phyloP scores from a whole-genome alignment of 2,113 vertebrate species.

The Clarias gariepinus region DNA sequence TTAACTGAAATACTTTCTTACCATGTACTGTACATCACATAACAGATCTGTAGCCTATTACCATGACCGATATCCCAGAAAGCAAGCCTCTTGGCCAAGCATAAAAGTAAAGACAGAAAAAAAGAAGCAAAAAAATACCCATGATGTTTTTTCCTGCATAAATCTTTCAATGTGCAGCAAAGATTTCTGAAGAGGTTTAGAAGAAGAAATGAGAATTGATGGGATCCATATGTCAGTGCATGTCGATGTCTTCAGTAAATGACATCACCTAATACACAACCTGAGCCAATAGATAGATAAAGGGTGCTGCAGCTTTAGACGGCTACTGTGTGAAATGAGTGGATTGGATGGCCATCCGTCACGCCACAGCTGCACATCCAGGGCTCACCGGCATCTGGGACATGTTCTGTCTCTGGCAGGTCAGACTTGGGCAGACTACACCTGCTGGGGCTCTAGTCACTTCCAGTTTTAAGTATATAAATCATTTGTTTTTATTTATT shows the following conservation, averaged over 20 bases:
- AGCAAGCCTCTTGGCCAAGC: conserved; percentile 49
- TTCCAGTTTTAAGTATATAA: conserved; percentile 5
- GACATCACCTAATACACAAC: conserved; percentile 45
- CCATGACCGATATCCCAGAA: conserved; percentile 44
- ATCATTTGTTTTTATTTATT: background rate
- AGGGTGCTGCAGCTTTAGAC: conserved; percentile 29
- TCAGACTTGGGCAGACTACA: conserved; percentile 12
- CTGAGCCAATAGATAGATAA: conserved; percentile 51
- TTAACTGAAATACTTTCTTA: conserved; percentile 47
- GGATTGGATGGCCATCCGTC: conserved; percentile 44
- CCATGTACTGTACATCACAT: background rate
- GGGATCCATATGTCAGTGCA: conserved; percentile 51
- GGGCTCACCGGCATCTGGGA: conserved; percentile 2
- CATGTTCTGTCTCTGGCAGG: conserved; percentile 12
- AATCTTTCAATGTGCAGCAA: conserved; percentile 49
- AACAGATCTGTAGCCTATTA: conserved; percentile 19
- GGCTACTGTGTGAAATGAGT: conserved; percentile 50
- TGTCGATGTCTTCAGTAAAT: conserved; percentile 48
- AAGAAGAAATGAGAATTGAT: conserved; percentile 51
- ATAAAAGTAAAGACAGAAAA: conserved; percentile 34
- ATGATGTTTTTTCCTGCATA: conserved; percentile 49
- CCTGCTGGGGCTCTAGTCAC: conserved; percentile 11
- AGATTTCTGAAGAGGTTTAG: conserved; percentile 38
- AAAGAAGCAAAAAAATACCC: conserved; percentile 28
- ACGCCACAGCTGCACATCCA: conserved; percentile 40